Base-by-base conservation (phyloP, 1,140 invertebrate species). In the Diorhabda elongata region DNA sequence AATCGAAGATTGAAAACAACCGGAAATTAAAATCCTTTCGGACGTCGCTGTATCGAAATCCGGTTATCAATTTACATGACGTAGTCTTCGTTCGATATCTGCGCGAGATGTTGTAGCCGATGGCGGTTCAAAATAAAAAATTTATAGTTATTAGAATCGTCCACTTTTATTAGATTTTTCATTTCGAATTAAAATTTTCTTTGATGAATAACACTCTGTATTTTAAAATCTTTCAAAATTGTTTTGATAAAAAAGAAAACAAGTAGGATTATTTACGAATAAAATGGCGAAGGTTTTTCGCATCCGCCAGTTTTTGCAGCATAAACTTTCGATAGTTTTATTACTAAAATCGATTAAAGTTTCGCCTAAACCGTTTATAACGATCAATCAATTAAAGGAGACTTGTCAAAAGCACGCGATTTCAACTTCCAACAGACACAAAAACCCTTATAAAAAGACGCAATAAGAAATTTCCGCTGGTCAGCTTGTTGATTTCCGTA, bases 151-250 rank as follows among this genome's bases (percentile, higher is more conserved):
- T 26, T n/a, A 52, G 47, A 52, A 52, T 52, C 47, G 47, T 52
- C 47, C n/a, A n/a, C n/a, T 52, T 52, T 52, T 52, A 52, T 52
- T 52, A 6, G 47, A 52, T 52, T 52, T 52, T 52, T n/a, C 26
- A 26, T 52, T 52, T 52, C 47, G n/a, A 52, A 52, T 52, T 52
- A 52, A n/a, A 52, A 52, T 52, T 52, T 52, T n/a, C n/a, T n/a
- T 52, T 52, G 26, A 26, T 26, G 26, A 26, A 26, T 26, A 26
- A 26, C 26, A 56, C 52, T 56, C n/a, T 56, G n/a, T 56, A 56
- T 56, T 7, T 56, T n/a, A 56, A 56, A 56, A 6, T 56, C n/a
- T 56, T 6, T 7, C 52, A n/a, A 56, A n/a, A 56, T 7, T 7
- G 6, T 56, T n/a, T 7, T n/a, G 52, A 56, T n/a, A 7, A 56